Evolutionary conservation across 1,140 invertebrate genomes (phyloP), one percentile per base, ranked within the genome.

Genomic region (Trichogramma pretiosum): DNA sequence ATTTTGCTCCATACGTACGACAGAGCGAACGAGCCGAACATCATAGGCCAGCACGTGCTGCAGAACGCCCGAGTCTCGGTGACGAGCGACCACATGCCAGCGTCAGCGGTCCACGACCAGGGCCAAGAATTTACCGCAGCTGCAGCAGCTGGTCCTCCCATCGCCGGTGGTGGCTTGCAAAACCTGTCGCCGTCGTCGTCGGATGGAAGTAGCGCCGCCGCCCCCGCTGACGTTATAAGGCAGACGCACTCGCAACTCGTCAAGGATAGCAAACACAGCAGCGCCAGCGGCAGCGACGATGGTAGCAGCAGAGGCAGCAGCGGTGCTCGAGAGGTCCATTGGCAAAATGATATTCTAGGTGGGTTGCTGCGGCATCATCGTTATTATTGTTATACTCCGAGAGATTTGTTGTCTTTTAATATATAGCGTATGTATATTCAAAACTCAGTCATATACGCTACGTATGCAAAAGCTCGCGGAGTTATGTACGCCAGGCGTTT

Each of bases 11-110:
- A 13, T 30, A 13, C 18, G n/a, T 14, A 23, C 34, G 24, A 16
- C 33, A 44, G 65, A 41, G 63, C 68, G 1, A 64, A 63, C 33
- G 67, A 72, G 43, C 67, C 70, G 0, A 70, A 69, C 45, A 52
- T 69, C 11, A 64, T 70, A 24, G 68, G 59, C 21, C 56, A 65
- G 3, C 64, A 67, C 17, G 40, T 65, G 4, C 16, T 63, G 8
- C 59, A 66, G 28, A 50, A 57, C 23, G 59, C 52, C 14, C 57
- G 61, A 14, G 48, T 58, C 0, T 52, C 59, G 13, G 43, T 56
- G 7, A 45, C 52, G 7, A 50, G 51, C 16, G 59, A 58, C 17
- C 59, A 64, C 14, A 60, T 61, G 42, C 36, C 52, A 5, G 35
- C 57, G n/a, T n/a, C n/a, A n/a, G n/a, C n/a, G 1, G 13, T 45